A percentile compares a stretch with the other conserved stretches of the same genome.
phyloP scores from a whole-genome alignment of 37 sponge, comb jelly and placozoan genomes.

The Oopsacas minuta region DNA sequence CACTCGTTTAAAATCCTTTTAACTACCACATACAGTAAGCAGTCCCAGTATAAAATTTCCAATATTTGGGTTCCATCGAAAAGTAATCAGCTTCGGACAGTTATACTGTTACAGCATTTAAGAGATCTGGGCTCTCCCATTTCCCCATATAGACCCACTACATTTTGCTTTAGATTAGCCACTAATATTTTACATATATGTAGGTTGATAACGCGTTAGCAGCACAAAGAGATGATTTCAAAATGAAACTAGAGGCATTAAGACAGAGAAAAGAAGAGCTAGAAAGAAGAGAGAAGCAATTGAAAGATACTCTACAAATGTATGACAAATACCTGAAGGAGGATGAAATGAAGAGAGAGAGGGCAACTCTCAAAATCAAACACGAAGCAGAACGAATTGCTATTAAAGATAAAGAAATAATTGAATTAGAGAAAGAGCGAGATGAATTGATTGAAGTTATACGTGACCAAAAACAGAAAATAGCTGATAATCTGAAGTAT shows the following conservation, averaged over 20 bases:
- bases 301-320: slow-evolving; percentile 82
- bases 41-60: background rate
- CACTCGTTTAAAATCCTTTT: background rate
- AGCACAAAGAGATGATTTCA: slow-evolving; percentile 57
- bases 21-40: background rate
- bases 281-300: slow-evolving; percentile 70
- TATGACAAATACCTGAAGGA: slow-evolving; percentile 98
- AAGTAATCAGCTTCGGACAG: background rate
- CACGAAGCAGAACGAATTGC: slow-evolving; percentile 57
- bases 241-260: slow-evolving; percentile 92
- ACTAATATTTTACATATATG: background rate
- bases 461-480: slow-evolving; percentile 35
- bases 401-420: slow-evolving; percentile 73
- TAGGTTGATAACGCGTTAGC: background rate
- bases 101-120: too few relatives aligned
- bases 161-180: too few relatives aligned
- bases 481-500: slow-evolving; percentile 37
- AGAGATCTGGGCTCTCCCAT: too few relatives aligned
- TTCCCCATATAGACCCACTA: too few relatives aligned
- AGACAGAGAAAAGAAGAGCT: slow-evolving; percentile 94
- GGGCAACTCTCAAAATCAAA: slow-evolving; percentile 84
- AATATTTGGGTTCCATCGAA: background rate
- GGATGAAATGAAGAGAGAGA: slow-evolving; percentile 79
- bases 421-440: slow-evolving; percentile 41
- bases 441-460: slow-evolving; percentile 31